phyloP scores from a whole-genome alignment of 1,140 invertebrate species.

The Triops cancriformis region DNA sequence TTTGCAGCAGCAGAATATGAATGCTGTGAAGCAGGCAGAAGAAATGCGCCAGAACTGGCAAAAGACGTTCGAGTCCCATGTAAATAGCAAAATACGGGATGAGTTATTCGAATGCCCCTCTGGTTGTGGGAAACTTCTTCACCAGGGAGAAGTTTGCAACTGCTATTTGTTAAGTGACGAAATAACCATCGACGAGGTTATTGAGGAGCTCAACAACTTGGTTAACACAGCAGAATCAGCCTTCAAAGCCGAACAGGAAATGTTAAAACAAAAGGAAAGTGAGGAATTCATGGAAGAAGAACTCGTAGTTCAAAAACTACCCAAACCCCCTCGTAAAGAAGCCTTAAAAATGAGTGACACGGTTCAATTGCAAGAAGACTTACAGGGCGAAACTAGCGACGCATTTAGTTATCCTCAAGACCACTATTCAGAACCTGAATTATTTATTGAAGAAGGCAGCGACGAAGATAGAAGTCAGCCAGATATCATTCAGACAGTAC shows the following conservation, averaged over 20 bases:
- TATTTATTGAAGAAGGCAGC: not conserved
- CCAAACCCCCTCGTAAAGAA: slow-evolving; percentile 19
- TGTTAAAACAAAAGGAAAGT: slow-evolving; percentile 25
- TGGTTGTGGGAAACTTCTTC: not conserved
- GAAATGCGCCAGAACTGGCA: slow-evolving; percentile 4
- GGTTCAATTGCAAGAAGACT: slow-evolving; percentile 19
- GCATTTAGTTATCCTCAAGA: slow-evolving; percentile 6
- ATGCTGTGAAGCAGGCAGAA: not conserved
- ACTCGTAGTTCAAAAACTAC: slow-evolving; percentile 9
- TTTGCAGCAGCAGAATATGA: not conserved
- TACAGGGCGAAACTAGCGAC: slow-evolving; percentile 25
- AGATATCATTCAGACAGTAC: slow-evolving; percentile 23
- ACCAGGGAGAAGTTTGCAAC: not conserved
- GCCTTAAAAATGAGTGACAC: not conserved
- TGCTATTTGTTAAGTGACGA: slow-evolving; percentile 47
- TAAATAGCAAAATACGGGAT: not conserved
- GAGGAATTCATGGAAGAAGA: slow-evolving; percentile 19
- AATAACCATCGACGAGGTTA: slow-evolving; percentile 77
- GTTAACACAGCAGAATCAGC: slow-evolving; percentile 73
- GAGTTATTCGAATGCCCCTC: not conserved
- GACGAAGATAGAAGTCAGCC: slow-evolving; percentile 23
- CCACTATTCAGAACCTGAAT: not conserved
- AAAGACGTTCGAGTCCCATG: not conserved
- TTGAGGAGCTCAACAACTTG: slow-evolving; percentile 72
- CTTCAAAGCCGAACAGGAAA: slow-evolving; percentile 42